Conservation (phyloP, 2,113 vertebrate species). For the Cacatua alba region DNA sequence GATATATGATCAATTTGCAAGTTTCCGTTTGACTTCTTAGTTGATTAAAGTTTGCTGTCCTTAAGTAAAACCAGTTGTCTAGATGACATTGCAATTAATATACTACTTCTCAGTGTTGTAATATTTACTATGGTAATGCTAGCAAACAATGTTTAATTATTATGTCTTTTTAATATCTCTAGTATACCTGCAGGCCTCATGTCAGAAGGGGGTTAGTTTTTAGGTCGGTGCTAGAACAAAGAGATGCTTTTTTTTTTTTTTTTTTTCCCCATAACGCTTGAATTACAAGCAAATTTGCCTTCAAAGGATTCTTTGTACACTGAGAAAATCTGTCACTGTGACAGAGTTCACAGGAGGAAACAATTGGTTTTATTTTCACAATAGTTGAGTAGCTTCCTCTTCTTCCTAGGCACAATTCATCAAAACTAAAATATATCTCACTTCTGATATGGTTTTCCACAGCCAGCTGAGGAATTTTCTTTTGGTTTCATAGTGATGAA, state of each 20-base stretch:
- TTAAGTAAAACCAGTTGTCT: neutral
- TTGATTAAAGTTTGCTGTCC: neutral
- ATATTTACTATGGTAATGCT: neutral
- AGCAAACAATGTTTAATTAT: neutral
- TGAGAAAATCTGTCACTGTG: slow-evolving; percentile 13
- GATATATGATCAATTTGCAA: neutral
- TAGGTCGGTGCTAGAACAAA: neutral
- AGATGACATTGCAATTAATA: neutral
- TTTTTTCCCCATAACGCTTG: neutral
- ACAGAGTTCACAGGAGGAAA: neutral
- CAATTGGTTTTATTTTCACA: slow-evolving; percentile 21
- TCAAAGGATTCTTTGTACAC: neutral
- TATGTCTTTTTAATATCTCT: neutral
- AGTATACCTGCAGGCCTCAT: neutral
- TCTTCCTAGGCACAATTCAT: neutral
- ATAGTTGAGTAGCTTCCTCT: neutral
- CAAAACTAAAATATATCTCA: neutral
- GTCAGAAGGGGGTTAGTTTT: neutral
- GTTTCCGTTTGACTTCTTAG: neutral
- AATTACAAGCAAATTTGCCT: slow-evolving; percentile 16
- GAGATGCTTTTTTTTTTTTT: neutral
- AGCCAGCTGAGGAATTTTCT: neutral
- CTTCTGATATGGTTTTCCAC: neutral
- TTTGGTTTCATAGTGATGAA: neutral
- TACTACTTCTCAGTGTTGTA: neutral